Conservation (phyloP, 1,140 invertebrate species). For the Euwallacea similis region DNA sequence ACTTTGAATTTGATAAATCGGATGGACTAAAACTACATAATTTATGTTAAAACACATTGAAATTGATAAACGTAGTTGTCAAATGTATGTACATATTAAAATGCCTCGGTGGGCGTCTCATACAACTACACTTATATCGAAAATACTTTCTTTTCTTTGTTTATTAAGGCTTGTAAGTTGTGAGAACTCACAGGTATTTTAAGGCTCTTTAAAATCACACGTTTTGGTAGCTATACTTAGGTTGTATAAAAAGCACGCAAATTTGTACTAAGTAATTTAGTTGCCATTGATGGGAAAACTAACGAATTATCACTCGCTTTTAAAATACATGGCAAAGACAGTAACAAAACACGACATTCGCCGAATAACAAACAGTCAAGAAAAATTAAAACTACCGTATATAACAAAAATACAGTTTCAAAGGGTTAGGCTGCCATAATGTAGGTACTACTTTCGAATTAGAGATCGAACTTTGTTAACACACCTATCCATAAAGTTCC, state of each 20-base stretch:
- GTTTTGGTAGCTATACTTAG: neutral
- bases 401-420: neutral
- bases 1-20: too few relatives aligned
- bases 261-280: slow-evolving; percentile 40
- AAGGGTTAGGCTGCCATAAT: slow-evolving; percentile 19
- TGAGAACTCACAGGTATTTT: neutral
- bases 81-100: too few relatives aligned
- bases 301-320: too few relatives aligned
- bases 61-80: slow-evolving; percentile 1
- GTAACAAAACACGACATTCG: neutral
- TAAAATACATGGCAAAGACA: neutral
- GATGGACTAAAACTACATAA: too few relatives aligned
- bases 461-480: slow-evolving; percentile 75
- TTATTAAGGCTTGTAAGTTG: neutral
- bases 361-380: neutral
- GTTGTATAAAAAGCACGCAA: slow-evolving; percentile 38
- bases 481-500: slow-evolving; percentile 77
- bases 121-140: slow-evolving; percentile 1
- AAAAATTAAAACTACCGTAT: neutral
- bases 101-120: neutral
- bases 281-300: neutral
- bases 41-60: slow-evolving; percentile 32
- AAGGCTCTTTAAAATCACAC: slow-evolving; percentile 1
- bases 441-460: slow-evolving; percentile 62
- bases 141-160: slow-evolving; percentile 8